Percentiles rank a stretch among this genome's conserved stretches.
These are phyloP conservation scores for Tortricodes alternella DNA, from an alignment of 2,888 invertebrate genomes.

Conservation along the genomic window DNA sequence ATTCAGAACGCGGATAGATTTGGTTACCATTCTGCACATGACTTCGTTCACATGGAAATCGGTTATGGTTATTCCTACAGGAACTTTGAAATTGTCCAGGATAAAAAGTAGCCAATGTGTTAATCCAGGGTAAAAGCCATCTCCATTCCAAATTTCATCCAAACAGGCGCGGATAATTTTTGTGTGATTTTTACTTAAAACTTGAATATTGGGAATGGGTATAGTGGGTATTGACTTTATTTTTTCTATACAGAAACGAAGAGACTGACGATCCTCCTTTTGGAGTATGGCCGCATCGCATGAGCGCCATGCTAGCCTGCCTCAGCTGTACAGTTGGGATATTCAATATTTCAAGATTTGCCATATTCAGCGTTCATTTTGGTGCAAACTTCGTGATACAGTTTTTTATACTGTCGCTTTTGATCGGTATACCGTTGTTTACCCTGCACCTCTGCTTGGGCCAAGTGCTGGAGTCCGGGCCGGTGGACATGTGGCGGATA, in stretches of 20 bases:
- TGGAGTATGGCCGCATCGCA: slow-evolving; percentile 77
- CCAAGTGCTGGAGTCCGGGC: slow-evolving; percentile 91
- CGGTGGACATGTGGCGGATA: slow-evolving; percentile 96
- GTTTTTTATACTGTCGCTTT: slow-evolving; percentile 91
- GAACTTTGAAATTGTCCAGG: too few species aligned
- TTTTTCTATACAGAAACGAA: slow-evolving; percentile 56
- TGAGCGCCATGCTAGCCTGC: slow-evolving; percentile 91
- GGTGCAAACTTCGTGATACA: slow-evolving; percentile 95
- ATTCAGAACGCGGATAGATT: too few species aligned
- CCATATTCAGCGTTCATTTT: slow-evolving; percentile 92
- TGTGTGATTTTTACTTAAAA: too few species aligned
- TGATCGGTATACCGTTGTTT: slow-evolving; percentile 92
- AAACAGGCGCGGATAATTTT: too few species aligned
- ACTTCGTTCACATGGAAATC: too few species aligned
- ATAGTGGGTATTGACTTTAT: too few species aligned
- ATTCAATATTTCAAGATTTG: slow-evolving; percentile 94
- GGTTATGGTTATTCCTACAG: too few species aligned
- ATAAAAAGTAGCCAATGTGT: too few species aligned
- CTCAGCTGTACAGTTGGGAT: slow-evolving; percentile 93
- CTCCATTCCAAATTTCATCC: too few species aligned
- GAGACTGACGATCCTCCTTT: slow-evolving; percentile 73
- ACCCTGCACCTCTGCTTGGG: slow-evolving; percentile 93
- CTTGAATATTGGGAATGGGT: too few species aligned
- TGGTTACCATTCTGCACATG: too few species aligned
- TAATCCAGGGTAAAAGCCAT: too few species aligned